Base-by-base conservation (phyloP, 2,797 vertebrate species). In the Halcyon chelicuti region DNA sequence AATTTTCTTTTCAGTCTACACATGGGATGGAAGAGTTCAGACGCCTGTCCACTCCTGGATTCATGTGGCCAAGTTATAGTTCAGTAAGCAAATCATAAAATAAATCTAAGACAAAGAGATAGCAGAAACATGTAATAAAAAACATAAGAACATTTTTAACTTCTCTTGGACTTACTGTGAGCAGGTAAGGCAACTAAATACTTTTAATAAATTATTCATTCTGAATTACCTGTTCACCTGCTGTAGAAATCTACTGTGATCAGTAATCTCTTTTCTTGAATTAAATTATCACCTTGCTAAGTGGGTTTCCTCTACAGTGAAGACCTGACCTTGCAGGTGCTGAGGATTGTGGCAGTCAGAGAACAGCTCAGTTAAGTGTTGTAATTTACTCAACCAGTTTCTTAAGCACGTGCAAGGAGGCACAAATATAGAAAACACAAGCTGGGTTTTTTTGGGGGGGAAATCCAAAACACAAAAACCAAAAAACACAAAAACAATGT, bases 211-310 rank as follows among this genome's bases (percentile, higher is more conserved):
- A 92, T 82, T 70, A 85, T 86, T 94, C 33, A 86, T 82, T 81
- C 66, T 81, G 37, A 88, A 92, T 88, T 91, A 74, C 20, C 60
- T 46, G 83, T 77, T 95, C 61, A 93, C 23, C n/a, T 94, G 57
- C 29, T 75, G 14, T 35, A 86, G 46, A 90, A 93, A 94, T 94
- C 80, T 80, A 84, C 51, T 61, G n/a, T 90, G 92, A 93, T 93
- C 86, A 35, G 86, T 90, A 81, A 88, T 88, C 62, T 77, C 47
- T 84, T 81, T 75, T 42, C 51, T 72, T 72, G 66, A 83, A 88
- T 21, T 58, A 86, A 95, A 94, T 78, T 35, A 94, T 16, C 40
- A 46, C 44, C 28, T 91, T 95, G 68, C 42, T 91, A 94, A 88
- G 49, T 58, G 9, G 1, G 19, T 78, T 86, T 61, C 51, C 54